Conservation (phyloP, 2,797 vertebrate genomes). For the Sebastes reedi region DNA sequence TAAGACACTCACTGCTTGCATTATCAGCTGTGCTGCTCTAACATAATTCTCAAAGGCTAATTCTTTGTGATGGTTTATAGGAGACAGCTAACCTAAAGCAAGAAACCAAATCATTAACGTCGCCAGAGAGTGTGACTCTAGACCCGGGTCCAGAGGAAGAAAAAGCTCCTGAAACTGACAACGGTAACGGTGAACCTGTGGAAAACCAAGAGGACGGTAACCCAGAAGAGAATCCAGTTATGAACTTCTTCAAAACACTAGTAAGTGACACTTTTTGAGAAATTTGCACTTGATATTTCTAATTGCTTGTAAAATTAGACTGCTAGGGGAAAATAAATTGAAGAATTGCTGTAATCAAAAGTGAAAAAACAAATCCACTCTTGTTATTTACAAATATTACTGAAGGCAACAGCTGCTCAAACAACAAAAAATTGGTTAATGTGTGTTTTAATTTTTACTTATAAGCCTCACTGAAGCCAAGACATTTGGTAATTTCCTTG, state of each 20-base stretch:
- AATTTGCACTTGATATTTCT: background rate
- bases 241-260: slow-evolving; percentile 98
- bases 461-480: background rate
- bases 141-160: slow-evolving; percentile 49
- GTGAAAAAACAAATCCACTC: background rate
- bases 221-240: slow-evolving; percentile 86
- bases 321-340: background rate
- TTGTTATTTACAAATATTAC: background rate
- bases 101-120: slow-evolving; percentile 46
- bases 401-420: background rate
- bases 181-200: slow-evolving; percentile 44
- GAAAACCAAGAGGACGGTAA: slow-evolving; percentile 64
- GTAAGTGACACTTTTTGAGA: slow-evolving; percentile 80
- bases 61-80: slow-evolving; percentile 82
- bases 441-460: background rate
- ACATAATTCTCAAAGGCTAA: slow-evolving; percentile 71
- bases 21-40: slow-evolving; percentile 72
- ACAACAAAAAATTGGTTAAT: background rate
- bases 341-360: background rate
- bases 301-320: slow-evolving; percentile 4
- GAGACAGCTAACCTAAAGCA: slow-evolving; percentile 79
- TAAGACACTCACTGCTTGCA: slow-evolving; percentile 77
- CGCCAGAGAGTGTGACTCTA: slow-evolving; percentile 61
- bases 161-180: slow-evolving; percentile 36
- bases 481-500: background rate